Evolutionary conservation across 2,797 vertebrate genomes (phyloP), one percentile per base, ranked within the genome.

Genomic region (Diglossa cyanea): DNA sequence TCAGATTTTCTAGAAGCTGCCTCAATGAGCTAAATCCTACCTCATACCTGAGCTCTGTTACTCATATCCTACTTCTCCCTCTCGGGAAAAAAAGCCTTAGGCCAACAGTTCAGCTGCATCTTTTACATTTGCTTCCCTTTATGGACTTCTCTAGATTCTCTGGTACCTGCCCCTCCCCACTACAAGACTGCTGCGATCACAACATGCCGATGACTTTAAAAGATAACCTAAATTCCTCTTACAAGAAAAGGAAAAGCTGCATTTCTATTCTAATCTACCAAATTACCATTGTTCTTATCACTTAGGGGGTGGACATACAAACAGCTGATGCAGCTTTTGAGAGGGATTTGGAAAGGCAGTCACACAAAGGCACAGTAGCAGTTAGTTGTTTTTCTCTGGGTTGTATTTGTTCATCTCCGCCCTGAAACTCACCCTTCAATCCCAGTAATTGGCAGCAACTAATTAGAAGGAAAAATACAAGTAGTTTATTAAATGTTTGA

Each of bases 401-500:
- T 86, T 73, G 25, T 76, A 80, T 67, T 87, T 90, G 58, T 35
- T 82, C 10, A 1, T 60, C 55, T 94, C 62, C 10, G 0, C 72
- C 89, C 70, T 61, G 54, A 93, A 91, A 91, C 37, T 86, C 82
- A 47, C 30, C 77, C 79, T 88, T 66, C 73, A 83, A 80, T 54
- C 53, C 54, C 50, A 80, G 13, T 68, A 94, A 90, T 6, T 76
- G 79, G 70, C 72, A 93, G 60, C 65, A 94, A 88, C 60, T 84
- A 94, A 83, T 93, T 89, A 88, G 68, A 90, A 91, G 65, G 60
- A 57, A 88, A 93, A 88, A 94, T n/a, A 65, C 70, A 84, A 88
- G 66, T 20, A 40, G 58, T 80, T 91, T 79, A 91, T 90, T 92
- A 85, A 62, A 71, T 31, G 70, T 84, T 90, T 90, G 65, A 89